Conservation (phyloP, 1,140 invertebrate species). For the Bombus affinis region DNA sequence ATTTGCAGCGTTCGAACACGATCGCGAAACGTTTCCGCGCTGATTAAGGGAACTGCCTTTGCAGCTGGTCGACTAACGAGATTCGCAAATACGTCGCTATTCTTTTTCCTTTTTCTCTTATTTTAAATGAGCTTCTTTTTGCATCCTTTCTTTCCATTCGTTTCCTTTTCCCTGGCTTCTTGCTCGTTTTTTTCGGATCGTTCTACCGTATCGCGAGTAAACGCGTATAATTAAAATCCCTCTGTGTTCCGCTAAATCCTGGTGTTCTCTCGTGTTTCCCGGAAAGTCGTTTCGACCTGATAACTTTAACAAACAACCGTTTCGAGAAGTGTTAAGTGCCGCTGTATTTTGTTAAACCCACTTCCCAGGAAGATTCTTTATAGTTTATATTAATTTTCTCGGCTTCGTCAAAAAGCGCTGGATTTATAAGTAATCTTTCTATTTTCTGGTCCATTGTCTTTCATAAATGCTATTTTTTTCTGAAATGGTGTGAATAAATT, state of each 20-base stretch:
- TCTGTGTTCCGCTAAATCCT: not conserved
- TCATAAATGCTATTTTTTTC: not conserved
- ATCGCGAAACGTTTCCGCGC: conserved; percentile 31
- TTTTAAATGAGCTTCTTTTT: not conserved
- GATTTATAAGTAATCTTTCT: not conserved
- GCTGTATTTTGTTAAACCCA: not conserved
- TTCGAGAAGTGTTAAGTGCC: not conserved
- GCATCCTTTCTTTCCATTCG: not conserved
- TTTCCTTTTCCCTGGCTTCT: not conserved
- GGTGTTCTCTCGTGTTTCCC: not conserved
- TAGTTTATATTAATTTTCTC: not conserved
- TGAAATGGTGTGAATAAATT: too few species aligned
- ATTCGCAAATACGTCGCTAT: not conserved
- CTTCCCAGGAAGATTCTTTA: not conserved
- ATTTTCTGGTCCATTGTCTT: not conserved
- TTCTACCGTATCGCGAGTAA: not conserved
- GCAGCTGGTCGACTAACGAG: conserved; percentile 16
- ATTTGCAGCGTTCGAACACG: conserved; percentile 36
- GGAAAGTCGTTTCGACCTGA: not conserved
- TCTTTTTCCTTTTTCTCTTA: not conserved
- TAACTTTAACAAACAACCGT: not conserved
- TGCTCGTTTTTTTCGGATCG: not conserved
- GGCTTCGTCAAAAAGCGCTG: not conserved
- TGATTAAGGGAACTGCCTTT: conserved; percentile 29
- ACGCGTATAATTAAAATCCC: conserved; percentile 22